Evolutionary conservation across 1,140 invertebrate species (phyloP).

Genomic region (Drosophila saltans): DNA sequence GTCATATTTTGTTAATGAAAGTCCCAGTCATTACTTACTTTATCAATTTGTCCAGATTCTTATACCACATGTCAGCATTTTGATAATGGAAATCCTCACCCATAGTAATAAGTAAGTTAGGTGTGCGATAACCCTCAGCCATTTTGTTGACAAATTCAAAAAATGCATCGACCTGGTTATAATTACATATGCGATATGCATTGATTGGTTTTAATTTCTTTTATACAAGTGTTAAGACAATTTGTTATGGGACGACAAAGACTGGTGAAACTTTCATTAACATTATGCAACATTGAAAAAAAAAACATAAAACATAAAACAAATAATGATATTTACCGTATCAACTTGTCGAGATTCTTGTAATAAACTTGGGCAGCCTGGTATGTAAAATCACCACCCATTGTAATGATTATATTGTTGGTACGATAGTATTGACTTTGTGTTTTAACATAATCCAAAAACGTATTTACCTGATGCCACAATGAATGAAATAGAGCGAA

Average conservation of each 20-base stretch:
- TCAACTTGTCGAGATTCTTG: constrained; percentile 94
- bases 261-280: constrained; percentile 63
- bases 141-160: constrained; percentile 85
- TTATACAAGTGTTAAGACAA: background rate
- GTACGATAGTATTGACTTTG: constrained; percentile 86
- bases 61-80: constrained; percentile 92
- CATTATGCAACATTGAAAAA: constrained; percentile 11
- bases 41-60: constrained; percentile 94
- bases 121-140: constrained; percentile 85
- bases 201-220: constrained; percentile 5
- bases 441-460: constrained; percentile 85
- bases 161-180: constrained; percentile 85
- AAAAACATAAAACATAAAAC: constrained; percentile 15
- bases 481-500: constrained; percentile 20
- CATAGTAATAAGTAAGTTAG: constrained; percentile 94
- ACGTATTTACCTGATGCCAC: constrained; percentile 85
- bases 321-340: constrained; percentile 86
- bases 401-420: constrained; percentile 93
- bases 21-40: constrained; percentile 85
- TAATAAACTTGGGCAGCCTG: constrained; percentile 93
- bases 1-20: constrained; percentile 51
- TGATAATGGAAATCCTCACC: constrained; percentile 96
- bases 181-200: background rate
- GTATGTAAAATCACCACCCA: constrained; percentile 97
- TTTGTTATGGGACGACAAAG: constrained; percentile 30